These are phyloP conservation scores for Phaenicophaeus curvirostris DNA, from an alignment of 2,797 vertebrate genomes.

Conservation along the genomic window DNA sequence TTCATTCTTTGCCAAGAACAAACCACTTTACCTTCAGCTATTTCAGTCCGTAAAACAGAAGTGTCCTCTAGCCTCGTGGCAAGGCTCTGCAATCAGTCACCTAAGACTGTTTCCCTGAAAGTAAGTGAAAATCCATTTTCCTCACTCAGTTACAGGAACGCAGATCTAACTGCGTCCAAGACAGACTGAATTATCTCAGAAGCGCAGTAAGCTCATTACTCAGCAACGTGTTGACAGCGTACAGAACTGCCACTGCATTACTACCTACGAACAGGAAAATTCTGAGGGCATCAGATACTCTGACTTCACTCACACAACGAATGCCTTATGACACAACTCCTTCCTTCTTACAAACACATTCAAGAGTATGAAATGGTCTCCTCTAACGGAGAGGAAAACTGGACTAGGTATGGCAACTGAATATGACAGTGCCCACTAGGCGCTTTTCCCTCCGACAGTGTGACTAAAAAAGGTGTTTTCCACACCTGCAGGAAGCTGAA, in stretches of 20 bases:
- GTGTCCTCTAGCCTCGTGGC: slow-evolving; percentile 35
- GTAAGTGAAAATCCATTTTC: slow-evolving; percentile 42
- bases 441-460: neutral
- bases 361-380: neutral
- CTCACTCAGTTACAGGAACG: neutral
- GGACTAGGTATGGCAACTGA: neutral
- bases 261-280: neutral
- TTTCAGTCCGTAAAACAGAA: slow-evolving; percentile 47
- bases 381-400: neutral
- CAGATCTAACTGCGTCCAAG: neutral
- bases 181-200: neutral
- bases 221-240: neutral
- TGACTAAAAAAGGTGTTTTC: neutral
- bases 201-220: neutral
- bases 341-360: neutral
- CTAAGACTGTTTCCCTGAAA: slow-evolving; percentile 59
- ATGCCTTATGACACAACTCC: neutral
- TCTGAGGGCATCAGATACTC: neutral
- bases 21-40: slow-evolving; percentile 46
- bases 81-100: slow-evolving; percentile 54
- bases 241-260: neutral
- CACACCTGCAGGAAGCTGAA: neutral
- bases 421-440: neutral
- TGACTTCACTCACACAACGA: neutral
- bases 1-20: slow-evolving; percentile 26